Evolutionary conservation across 2,888 invertebrate genomes (phyloP).

Genomic region (Hipparchia sbordonii): DNA sequence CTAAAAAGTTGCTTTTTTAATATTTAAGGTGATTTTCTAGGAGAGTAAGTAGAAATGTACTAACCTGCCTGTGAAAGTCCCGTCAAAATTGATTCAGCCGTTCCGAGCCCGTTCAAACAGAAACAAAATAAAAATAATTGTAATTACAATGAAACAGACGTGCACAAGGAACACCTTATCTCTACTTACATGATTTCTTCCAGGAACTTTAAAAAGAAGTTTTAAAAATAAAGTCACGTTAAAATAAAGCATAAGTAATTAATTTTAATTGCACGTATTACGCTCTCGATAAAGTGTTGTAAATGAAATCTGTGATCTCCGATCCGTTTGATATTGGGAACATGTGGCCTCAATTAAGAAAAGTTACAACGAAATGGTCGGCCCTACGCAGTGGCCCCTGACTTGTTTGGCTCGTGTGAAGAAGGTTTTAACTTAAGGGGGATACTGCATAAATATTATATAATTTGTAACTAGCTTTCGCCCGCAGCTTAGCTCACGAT

Average conservation of each 20-base stretch:
- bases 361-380: slow-evolving; percentile 53
- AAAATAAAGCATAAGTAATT: slow-evolving; percentile 10
- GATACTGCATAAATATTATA: slow-evolving; percentile 23
- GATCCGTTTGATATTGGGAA: slow-evolving; percentile 63
- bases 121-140: too few species aligned
- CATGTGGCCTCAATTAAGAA: slow-evolving; percentile 75
- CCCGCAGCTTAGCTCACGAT: too few species aligned
- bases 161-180: too few species aligned
- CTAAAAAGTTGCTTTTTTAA: too few species aligned
- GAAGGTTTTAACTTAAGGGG: slow-evolving; percentile 59
- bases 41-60: too few species aligned
- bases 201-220: too few species aligned
- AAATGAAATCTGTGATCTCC: slow-evolving; percentile 24
- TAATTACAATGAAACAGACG: too few species aligned
- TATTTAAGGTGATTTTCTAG: too few species aligned
- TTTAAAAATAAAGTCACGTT: background rate
- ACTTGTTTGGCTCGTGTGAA: slow-evolving; percentile 58
- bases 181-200: too few species aligned
- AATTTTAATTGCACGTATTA: slow-evolving; percentile 25
- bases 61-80: too few species aligned
- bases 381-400: slow-evolving; percentile 51
- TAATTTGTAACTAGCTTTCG: background rate
- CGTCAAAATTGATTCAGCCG: too few species aligned
- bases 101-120: too few species aligned
- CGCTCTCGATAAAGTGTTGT: slow-evolving; percentile 14